These are phyloP conservation scores for Nansenia antarctica DNA, from an alignment of 2,113 vertebrate genomes.

Conservation along the genomic window DNA sequence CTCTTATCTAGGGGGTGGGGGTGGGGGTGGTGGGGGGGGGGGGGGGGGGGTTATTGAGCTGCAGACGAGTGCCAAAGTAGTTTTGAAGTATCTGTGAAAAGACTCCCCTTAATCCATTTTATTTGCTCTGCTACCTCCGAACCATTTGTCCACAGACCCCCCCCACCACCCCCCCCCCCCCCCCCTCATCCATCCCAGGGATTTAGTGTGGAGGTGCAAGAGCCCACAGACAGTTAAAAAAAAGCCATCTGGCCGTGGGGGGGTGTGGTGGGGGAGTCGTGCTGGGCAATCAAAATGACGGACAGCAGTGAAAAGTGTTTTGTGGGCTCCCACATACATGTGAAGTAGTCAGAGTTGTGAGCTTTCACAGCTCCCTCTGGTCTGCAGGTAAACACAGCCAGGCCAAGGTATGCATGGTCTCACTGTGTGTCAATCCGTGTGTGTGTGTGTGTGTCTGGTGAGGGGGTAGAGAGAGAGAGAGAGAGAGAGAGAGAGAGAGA, in stretches of 20 bases:
- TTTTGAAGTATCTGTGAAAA: slow-evolving; percentile 79
- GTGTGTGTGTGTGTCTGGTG: slow-evolving; percentile 69
- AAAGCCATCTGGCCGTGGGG: slow-evolving; percentile 91
- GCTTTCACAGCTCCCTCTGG: slow-evolving; percentile 89
- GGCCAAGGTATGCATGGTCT: slow-evolving; percentile 60
- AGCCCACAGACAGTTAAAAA: slow-evolving; percentile 92
- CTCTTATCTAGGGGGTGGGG: slow-evolving; percentile 1
- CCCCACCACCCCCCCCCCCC: slow-evolving; percentile 56
- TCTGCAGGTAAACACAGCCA: slow-evolving; percentile 87
- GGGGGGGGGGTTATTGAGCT: slow-evolving; percentile 21
- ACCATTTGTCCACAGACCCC: slow-evolving; percentile 94
- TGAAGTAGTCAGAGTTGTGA: slow-evolving; percentile 90
- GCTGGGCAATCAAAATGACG: slow-evolving; percentile 96
- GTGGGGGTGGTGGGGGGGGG: slow-evolving; percentile 30
- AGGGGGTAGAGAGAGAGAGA: slow-evolving; percentile 36
- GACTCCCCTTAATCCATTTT: slow-evolving; percentile 77
- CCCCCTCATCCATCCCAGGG: slow-evolving; percentile 60
- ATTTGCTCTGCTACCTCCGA: slow-evolving; percentile 80
- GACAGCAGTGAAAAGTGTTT: slow-evolving; percentile 95
- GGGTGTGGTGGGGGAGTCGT: slow-evolving; percentile 78
- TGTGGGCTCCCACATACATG: slow-evolving; percentile 96
- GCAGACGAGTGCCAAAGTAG: slow-evolving; percentile 68
- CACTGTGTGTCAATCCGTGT: slow-evolving; percentile 35
- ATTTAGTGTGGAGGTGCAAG: slow-evolving; percentile 95
- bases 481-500: not conserved